Percentiles rank a stretch among this genome's conserved stretches.
Evolutionary conservation across 2,797 vertebrate species (phyloP).

Genomic region (Tapirus indicus): DNA sequence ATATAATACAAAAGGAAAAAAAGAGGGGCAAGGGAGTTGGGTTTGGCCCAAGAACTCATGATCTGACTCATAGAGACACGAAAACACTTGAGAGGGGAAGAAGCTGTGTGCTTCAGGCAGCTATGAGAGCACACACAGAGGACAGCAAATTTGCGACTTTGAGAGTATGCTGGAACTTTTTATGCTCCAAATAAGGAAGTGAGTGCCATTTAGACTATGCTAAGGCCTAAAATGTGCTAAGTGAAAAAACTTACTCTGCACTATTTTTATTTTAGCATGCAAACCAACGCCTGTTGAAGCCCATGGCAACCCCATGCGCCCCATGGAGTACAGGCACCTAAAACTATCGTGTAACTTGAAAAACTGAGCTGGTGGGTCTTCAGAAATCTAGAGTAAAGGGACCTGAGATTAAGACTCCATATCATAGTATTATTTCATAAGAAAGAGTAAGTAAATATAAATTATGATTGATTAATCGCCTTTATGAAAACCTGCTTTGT

Average conservation of each 20-base stretch:
- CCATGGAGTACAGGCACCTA: neutral
- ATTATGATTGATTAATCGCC: neutral
- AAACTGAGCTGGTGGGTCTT: neutral
- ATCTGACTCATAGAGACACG: conserved; percentile 74
- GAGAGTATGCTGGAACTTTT: conserved; percentile 25
- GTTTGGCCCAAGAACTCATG: conserved; percentile 47
- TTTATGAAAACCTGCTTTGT: neutral
- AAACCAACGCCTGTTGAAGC: neutral
- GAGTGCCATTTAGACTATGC: neutral
- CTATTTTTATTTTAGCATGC: neutral
- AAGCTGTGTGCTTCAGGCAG: conserved; percentile 34
- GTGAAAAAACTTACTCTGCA: neutral
- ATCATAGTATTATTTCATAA: conserved; percentile 12
- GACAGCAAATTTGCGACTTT: neutral
- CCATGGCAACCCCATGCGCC: neutral
- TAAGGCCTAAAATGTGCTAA: conserved; percentile 42
- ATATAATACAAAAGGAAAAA: conserved; percentile 45
- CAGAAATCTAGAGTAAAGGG: neutral
- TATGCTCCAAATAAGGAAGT: conserved; percentile 13
- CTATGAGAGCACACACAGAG: neutral
- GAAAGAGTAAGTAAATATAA: neutral
- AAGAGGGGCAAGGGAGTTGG: neutral
- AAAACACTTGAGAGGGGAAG: conserved; percentile 66
- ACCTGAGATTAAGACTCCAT: conserved; percentile 6
- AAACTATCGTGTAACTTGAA: neutral